Evolutionary conservation across 2,888 invertebrate species (phyloP).

Genomic region (Drosophila mercatorum): DNA sequence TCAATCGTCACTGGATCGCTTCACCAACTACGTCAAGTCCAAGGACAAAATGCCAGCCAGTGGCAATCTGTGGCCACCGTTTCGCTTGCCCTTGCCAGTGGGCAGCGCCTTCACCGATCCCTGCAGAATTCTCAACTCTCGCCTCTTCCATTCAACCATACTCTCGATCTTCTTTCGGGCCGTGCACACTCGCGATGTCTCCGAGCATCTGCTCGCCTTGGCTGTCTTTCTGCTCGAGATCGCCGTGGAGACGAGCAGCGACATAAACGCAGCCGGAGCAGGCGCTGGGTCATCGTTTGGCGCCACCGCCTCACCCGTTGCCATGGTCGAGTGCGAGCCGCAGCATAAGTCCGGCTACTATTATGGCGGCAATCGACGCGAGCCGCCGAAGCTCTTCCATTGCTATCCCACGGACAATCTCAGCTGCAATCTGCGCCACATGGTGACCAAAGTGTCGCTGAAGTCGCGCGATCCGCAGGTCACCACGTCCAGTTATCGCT

Average conservation of each 20-base stretch:
- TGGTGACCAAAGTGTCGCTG: slow-evolving; percentile 88
- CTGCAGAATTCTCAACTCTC: slow-evolving; percentile 83
- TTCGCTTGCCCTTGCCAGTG: slow-evolving; percentile 89
- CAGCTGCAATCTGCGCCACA: slow-evolving; percentile 90
- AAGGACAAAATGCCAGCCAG: slow-evolving; percentile 87
- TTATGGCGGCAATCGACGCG: slow-evolving; percentile 72
- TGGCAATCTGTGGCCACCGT: slow-evolving; percentile 92
- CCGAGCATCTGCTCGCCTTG: slow-evolving; percentile 95
- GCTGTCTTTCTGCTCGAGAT: slow-evolving; percentile 94
- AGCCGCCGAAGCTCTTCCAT: slow-evolving; percentile 85
- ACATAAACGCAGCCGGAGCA: slow-evolving; percentile 49
- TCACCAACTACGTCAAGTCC: slow-evolving; percentile 90
- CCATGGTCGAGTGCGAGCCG: slow-evolving; percentile 80
- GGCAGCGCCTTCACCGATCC: slow-evolving; percentile 89
- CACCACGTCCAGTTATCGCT: slow-evolving; percentile 86
- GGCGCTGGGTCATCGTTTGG: slow-evolving; percentile 3
- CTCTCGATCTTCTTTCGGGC: slow-evolving; percentile 94
- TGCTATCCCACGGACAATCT: slow-evolving; percentile 91
- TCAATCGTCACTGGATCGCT: slow-evolving; percentile 97
- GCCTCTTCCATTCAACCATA: slow-evolving; percentile 86
- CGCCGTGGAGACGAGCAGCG: slow-evolving; percentile 86
- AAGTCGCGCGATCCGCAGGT: slow-evolving; percentile 86
- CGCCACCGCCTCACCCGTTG: slow-evolving; percentile 45
- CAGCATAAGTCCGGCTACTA: slow-evolving; percentile 73
- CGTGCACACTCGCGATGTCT: slow-evolving; percentile 89